These are phyloP conservation scores for Graptemys geographica DNA, from an alignment of 2,797 vertebrate genomes.

Conservation along the genomic window DNA sequence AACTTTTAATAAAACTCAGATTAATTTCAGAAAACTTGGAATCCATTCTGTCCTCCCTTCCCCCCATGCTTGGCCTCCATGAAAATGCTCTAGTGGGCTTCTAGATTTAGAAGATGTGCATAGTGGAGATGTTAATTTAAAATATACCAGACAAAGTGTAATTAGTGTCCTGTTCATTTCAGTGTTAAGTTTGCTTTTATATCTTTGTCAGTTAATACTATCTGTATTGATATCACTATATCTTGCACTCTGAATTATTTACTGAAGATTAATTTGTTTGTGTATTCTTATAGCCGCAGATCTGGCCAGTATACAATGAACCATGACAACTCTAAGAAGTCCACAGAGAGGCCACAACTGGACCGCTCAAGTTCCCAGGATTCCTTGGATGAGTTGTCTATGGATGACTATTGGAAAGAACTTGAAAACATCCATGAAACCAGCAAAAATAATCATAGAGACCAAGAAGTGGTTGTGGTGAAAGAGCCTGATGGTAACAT, in stretches of 20 bases:
- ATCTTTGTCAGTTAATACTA: background rate
- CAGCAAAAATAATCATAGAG: constrained; percentile 78
- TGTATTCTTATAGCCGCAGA: constrained; percentile 80
- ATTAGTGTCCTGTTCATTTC: constrained; percentile 2
- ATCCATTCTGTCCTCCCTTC: background rate
- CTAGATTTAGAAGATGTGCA: accelerated
- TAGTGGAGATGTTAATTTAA: background rate
- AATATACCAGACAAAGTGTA: background rate
- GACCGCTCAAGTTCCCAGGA: constrained; percentile 92
- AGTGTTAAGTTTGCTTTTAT: background rate
- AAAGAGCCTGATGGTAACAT: constrained; percentile 92
- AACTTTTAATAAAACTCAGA: background rate
- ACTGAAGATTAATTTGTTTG: background rate
- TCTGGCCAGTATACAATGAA: constrained; percentile 89
- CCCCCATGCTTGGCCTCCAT: background rate
- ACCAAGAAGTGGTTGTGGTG: constrained; percentile 86
- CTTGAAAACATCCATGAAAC: constrained; percentile 92
- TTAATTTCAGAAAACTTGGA: background rate
- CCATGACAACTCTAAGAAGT: constrained; percentile 78
- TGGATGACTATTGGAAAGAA: constrained; percentile 95
- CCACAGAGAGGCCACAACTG: constrained; percentile 71
- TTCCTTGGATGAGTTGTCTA: constrained; percentile 92
- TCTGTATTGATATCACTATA: background rate
- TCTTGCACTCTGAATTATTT: background rate
- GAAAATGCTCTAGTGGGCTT: background rate